Evolutionary conservation across 2,888 invertebrate species (phyloP).

Genomic region (Sphaeridia pumilis): DNA sequence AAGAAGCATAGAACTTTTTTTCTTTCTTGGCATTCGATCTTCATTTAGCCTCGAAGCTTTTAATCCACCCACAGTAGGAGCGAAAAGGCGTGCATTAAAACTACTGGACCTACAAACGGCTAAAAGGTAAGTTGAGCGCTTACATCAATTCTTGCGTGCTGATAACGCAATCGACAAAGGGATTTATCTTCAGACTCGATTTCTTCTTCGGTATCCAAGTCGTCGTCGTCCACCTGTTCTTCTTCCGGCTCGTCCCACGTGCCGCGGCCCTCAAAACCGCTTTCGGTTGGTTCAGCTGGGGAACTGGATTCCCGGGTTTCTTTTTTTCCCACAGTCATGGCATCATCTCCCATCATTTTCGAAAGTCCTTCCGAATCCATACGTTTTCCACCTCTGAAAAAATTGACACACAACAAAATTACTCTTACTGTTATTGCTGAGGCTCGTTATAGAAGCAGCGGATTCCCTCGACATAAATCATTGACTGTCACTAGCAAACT

Average conservation of each 20-base stretch:
- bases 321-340: not conserved
- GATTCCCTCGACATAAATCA: too few species aligned
- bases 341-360: slow-evolving; percentile 1
- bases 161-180: slow-evolving; percentile 69
- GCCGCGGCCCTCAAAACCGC: not conserved
- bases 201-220: slow-evolving; percentile 27
- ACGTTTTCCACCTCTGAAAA: too few species aligned
- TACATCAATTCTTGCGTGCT: slow-evolving; percentile 80
- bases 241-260: slow-evolving; percentile 25
- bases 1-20: too few species aligned
- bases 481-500: too few species aligned
- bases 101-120: not conserved
- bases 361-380: not conserved
- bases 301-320: not conserved
- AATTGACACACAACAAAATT: too few species aligned
- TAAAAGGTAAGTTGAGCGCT: too few species aligned
- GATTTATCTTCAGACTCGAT: slow-evolving; percentile 37
- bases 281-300: not conserved
- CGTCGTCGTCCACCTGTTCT: slow-evolving; percentile 22
- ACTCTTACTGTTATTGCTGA: too few species aligned
- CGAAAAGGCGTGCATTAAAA: not conserved
- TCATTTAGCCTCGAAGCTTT: too few species aligned
- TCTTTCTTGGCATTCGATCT: too few species aligned
- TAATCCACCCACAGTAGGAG: too few species aligned
- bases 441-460: too few species aligned